Conservation (phyloP, 64 coral and sea anemone species). For the Dendrophyllia cribrosa region DNA sequence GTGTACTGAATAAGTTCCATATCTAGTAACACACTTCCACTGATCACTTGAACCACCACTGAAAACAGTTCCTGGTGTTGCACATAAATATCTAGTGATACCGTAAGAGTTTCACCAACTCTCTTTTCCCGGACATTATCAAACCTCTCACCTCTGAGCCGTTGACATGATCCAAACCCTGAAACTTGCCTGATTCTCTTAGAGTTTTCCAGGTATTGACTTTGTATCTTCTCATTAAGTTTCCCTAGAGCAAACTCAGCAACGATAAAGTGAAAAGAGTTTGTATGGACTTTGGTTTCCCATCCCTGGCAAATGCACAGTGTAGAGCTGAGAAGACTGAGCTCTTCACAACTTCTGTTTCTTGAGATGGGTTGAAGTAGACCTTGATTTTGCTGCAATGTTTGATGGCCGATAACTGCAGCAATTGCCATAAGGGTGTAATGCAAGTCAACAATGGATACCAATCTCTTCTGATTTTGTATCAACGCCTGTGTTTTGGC, state of each 20-base stretch:
- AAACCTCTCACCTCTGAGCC: conserved; percentile 43
- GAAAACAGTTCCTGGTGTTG: conserved; percentile 33
- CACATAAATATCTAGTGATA: conserved; percentile 40
- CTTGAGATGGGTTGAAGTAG: conserved; percentile 37
- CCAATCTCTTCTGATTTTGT: conserved; percentile 66
- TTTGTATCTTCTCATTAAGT: conserved; percentile 65
- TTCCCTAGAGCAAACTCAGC: conserved; percentile 73
- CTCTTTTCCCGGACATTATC: conserved; percentile 44
- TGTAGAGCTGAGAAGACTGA: conserved; percentile 41
- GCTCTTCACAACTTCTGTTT: conserved; percentile 66
- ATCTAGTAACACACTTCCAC: conserved; percentile 28
- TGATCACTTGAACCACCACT: conserved; percentile 28
- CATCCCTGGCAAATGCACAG: conserved; percentile 79
- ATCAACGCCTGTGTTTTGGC: conserved; percentile 34
- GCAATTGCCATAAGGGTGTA: conserved; percentile 60
- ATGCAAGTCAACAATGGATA: conserved; percentile 62
- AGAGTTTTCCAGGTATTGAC: conserved; percentile 6
- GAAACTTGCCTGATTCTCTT: not conserved
- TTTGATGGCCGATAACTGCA: not conserved
- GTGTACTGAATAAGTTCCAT: conserved; percentile 51
- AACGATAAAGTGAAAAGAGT: conserved; percentile 57
- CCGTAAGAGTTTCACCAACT: conserved; percentile 3
- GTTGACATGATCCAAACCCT: conserved; percentile 51
- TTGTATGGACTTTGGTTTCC: conserved; percentile 47
- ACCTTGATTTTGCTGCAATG: not conserved